A percentile compares a stretch with the other conserved stretches of the same genome.
Evolutionary conservation across 2,797 vertebrate species (phyloP).

Genomic region (Gila robusta): DNA sequence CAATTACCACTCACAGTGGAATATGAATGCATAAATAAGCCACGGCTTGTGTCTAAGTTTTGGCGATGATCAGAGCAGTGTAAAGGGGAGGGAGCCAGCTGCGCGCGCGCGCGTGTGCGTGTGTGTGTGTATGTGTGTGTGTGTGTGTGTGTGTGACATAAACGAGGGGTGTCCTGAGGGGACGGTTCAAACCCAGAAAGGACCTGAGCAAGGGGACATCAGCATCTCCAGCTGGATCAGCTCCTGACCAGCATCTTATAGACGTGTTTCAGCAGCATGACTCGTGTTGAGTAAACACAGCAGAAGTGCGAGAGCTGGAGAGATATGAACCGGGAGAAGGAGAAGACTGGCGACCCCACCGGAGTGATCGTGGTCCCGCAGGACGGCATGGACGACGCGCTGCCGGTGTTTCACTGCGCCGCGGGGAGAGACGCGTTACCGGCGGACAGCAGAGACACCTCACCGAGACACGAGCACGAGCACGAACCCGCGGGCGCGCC

Average conservation of each 20-base stretch:
- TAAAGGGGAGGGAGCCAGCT: conserved; percentile 44
- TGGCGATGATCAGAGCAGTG: conserved; percentile 45
- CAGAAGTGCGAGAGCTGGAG: conserved; percentile 42
- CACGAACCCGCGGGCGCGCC: conserved; percentile 74
- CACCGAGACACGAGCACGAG: conserved; percentile 85
- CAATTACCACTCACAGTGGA: conserved; percentile 84
- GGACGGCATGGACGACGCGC: conserved; percentile 83
- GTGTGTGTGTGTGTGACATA: conserved; percentile 20
- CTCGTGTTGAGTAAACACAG: conserved; percentile 49
- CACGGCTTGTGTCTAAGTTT: conserved; percentile 64
- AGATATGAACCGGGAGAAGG: conserved; percentile 87
- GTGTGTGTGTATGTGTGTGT: not conserved
- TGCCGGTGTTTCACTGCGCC: conserved; percentile 77
- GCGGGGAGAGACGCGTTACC: conserved; percentile 75
- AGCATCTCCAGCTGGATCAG: conserved; percentile 66
- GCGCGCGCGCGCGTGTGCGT: conserved; percentile 48
- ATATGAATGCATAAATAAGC: conserved; percentile 86
- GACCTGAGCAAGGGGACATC: conserved; percentile 65
- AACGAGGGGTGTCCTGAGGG: conserved; percentile 65
- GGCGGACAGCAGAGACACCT: conserved; percentile 79
- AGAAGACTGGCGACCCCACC: conserved; percentile 80
- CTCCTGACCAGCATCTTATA: conserved; percentile 67
- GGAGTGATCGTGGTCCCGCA: conserved; percentile 71
- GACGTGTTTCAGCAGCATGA: conserved; percentile 37
- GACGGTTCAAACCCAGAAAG: conserved; percentile 71